Evolutionary conservation across 2,797 vertebrate genomes (phyloP), one percentile per base, ranked within the genome.

Genomic region (Chromis chromis): DNA sequence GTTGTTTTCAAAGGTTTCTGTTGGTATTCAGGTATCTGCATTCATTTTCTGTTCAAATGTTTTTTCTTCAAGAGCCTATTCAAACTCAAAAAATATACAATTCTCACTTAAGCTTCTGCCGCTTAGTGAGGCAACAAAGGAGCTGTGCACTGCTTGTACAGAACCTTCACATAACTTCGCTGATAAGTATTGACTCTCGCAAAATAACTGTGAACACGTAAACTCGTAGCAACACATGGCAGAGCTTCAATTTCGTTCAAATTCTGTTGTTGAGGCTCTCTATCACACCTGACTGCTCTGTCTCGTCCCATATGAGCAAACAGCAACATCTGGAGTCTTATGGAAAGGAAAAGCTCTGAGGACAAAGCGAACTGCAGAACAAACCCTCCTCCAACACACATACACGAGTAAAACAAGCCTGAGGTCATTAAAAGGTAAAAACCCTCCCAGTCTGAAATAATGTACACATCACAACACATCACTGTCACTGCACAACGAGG

Each of bases 251-350:
- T 79, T 86, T 54, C 28, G 10, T 65, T 85, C 46, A 65, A 52
- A 77, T 64, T 58, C 50, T 57, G 72, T 70, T 72, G 87, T 70
- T 24, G 75, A 74, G 78, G 70, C 78, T 77, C 76, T 90, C 55
- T 74, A 70, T 79, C 85, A 86, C 89, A 90, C 85, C 90, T 88
- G 89, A 86, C 69, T 80, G 82, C 84, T 77, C 80, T 10, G 46
- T 78, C 74, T 83, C 58, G 50, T 89, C 84, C 85, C 88, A 86
- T 71, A 85, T 85, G 88, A 81, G 78, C 73, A 72, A 73, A 69
- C 8, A 56, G 65, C 76, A 92, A 89, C 91, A 93, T 91, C 92
- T 93, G 91, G 90, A 88, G 69, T 78, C 58, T 79, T 49, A 53
- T 22, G 2, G 14, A 78, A 73, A 86, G 59, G 67, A 59, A 86